A percentile compares a stretch with the other conserved stretches of the same genome.
phyloP scores from a whole-genome alignment of 2,888 invertebrate genomes.

The Drosophila niveifrons region DNA sequence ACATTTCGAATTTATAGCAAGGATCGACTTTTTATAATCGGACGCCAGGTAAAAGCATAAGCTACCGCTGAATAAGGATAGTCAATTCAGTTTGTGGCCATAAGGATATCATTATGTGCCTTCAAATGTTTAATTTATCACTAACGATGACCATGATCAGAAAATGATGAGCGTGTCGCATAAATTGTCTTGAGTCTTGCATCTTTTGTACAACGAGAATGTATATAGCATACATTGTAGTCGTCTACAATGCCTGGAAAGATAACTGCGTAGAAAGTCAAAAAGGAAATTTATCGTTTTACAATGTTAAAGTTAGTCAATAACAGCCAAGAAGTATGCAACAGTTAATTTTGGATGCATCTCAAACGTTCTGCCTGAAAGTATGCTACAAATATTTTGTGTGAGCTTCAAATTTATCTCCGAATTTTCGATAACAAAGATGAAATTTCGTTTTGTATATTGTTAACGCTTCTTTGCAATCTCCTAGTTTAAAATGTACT shows the following conservation, averaged over 20 bases:
- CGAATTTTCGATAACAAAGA: too few species aligned
- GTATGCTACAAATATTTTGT: slow-evolving; percentile 11
- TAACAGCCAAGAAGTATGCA: slow-evolving; percentile 13
- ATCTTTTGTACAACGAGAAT: slow-evolving; percentile 97
- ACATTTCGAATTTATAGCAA: neutral
- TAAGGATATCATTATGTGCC: too few species aligned
- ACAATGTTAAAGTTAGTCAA: neutral
- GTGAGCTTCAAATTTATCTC: neutral
- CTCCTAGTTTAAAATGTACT: too few species aligned
- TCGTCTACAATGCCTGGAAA: slow-evolving; percentile 99
- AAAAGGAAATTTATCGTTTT: neutral
- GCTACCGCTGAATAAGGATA: slow-evolving; percentile 96
- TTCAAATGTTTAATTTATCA: too few species aligned
- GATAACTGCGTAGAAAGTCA: slow-evolving; percentile 91
- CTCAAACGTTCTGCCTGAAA: neutral
- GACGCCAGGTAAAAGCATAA: slow-evolving; percentile 98
- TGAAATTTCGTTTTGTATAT: too few species aligned
- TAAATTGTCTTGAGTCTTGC: slow-evolving; percentile 95
- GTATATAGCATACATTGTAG: slow-evolving; percentile 97
- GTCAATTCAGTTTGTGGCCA: slow-evolving; percentile 92
- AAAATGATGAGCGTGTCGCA: slow-evolving; percentile 97
- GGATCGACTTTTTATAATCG: slow-evolving; percentile 88
- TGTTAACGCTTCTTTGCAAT: too few species aligned
- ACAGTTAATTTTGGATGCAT: neutral
- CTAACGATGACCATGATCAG: slow-evolving; percentile 85